Base-by-base conservation (phyloP, 2,888 invertebrate genomes). In the Heterodera filipjevi region DNA sequence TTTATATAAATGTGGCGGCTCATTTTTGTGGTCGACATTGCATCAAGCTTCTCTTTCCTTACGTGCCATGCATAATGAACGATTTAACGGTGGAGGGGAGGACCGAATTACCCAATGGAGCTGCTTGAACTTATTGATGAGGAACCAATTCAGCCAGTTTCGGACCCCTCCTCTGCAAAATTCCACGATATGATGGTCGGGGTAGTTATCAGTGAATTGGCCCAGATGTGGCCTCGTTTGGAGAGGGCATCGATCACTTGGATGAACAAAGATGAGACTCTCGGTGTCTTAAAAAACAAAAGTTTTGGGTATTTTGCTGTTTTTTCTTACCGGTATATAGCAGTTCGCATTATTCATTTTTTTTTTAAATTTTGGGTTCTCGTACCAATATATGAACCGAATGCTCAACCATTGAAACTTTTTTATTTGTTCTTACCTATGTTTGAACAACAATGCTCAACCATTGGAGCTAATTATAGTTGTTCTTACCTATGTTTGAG, bases 121-220 rank as follows among this genome's bases (percentile, higher is more conserved):
- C 68, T 68, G 5, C 68, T 68, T 68, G 68, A 68, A 68, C 6
- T 39, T 39, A 12, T 39, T 0, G 39, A 39, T 39, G 39, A 39
- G 6, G 8, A 39, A 39, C 8, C 6, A n/a, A n/a, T n/a, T n/a
- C n/a, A n/a, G n/a, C n/a, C n/a, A n/a, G n/a, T 12, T 12, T 10
- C 12, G 2, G 12, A 39, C 74, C 0, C 46, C 74, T 3, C 66
- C 74, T 3, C 66, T 66, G 46, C 32, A 49, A 22, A 66, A 76
- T 2, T 74, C 77, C 12, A 22, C 8, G n/a, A 77, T 77, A 0
- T 75, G 3, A 12, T 77, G 44, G 3, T 35, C 22, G 0, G 77
- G 73, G 30, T 66, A 39, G 22, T 79, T 77, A 22, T 81, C n/a
- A 3, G 72, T 72, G 2, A 72, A 72, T 8, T 72, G 72, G 19